Evolutionary conservation across 2,113 vertebrate genomes (phyloP).

Genomic region (Cyprinodon variegatus): DNA sequence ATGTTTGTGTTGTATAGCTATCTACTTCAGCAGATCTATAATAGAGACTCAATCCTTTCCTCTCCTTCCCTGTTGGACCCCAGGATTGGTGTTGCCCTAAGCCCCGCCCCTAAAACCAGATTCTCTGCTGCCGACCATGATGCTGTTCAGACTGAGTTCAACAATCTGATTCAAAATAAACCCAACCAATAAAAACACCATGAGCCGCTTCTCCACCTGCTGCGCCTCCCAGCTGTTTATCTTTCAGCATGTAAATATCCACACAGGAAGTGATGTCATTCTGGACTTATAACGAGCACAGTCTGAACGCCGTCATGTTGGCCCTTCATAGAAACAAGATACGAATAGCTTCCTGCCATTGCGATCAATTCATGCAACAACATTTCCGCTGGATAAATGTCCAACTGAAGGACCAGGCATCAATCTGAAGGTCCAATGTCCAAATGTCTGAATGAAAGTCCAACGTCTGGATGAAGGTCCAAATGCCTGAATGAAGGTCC

Average conservation of each 20-base stretch:
- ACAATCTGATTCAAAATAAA: conserved; percentile 6
- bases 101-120: conserved; percentile 15
- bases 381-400: conserved; percentile 28
- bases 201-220: background rate
- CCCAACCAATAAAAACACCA: background rate
- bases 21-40: conserved; percentile 70
- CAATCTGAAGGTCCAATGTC: background rate
- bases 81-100: background rate
- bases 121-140: conserved; percentile 8
- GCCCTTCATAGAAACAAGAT: conserved; percentile 21
- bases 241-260: conserved; percentile 64
- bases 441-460: background rate
- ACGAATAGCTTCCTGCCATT: conserved; percentile 28
- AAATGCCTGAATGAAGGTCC: too few species aligned
- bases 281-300: conserved; percentile 4
- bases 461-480: too few species aligned
- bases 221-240: conserved; percentile 38
- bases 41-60: conserved; percentile 47
- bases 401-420: conserved; percentile 10
- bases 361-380: conserved; percentile 7
- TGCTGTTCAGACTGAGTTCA: conserved; percentile 41
- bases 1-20: conserved; percentile 76
- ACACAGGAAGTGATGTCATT: conserved; percentile 63
- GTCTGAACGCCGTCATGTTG: conserved; percentile 15
- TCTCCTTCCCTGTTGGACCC: conserved; percentile 38